Evolutionary conservation across 2,888 invertebrate genomes (phyloP), one percentile per base, ranked within the genome.

Genomic region (Cenopis cana): DNA sequence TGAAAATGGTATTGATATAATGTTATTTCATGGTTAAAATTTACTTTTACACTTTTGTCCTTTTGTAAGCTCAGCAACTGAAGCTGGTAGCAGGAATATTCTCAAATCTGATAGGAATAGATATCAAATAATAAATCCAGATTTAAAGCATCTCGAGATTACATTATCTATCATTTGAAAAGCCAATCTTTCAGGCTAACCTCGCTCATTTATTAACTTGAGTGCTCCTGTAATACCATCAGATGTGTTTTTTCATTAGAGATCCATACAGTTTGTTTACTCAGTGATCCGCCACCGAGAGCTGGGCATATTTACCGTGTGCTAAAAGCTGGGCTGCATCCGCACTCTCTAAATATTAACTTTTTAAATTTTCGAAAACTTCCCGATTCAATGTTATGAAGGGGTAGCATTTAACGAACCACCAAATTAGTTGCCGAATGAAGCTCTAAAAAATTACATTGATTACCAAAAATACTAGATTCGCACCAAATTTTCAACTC

Each of bases 301-400:
- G 69, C 73, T 71, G 72, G 70, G 74, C 75, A 80, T 77, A 80
- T 79, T 77, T 77, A 73, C 66, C 68, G 73, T 77, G 72, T 38
- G 64, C 72, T 74, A 57, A 76, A 68, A 60, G 59, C 55, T 61
- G 61, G 46, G 41, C 14, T 61, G 75, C 73, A 75, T 66, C 69
- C 68, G 60, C 68, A 70, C 59, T 73, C 62, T 64, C 60, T 62
- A 65, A 60, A 74, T 74, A 68, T 59, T 52, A 24, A 59, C 67
- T 67, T 67, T 57, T 9, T 59, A 68, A 38, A 59, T 59, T 68
- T 41, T 6, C 46, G 46, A 46, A 46, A 46, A 46, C n/a, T 46
- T 46, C 46, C 41, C n/a, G 46, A n/a, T n/a, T 46, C n/a, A 46
- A 46, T 46, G 8, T n/a, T 46, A 8, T 46, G n/a, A n/a, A n/a